Evolutionary conservation across 1,140 invertebrate species (phyloP).

Genomic region (Hycleus phaleratus): DNA sequence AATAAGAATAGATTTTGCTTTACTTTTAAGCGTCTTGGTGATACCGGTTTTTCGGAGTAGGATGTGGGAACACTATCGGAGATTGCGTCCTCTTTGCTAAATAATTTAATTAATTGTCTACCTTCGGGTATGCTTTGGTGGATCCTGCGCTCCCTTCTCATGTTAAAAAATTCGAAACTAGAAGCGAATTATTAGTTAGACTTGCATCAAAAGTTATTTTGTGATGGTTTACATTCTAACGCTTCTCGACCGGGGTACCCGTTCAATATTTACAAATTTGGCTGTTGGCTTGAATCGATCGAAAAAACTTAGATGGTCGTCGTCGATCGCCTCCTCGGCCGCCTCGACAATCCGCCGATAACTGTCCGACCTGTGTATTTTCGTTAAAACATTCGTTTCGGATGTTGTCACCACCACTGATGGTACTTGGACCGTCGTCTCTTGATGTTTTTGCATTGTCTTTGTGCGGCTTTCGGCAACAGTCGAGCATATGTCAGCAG

Average conservation of each 20-base stretch:
- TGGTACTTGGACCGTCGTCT: slow-evolving; percentile 7
- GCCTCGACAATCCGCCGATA: slow-evolving; percentile 45
- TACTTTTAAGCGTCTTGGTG: slow-evolving; percentile 45
- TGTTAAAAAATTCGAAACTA: slow-evolving; percentile 46
- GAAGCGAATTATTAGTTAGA: slow-evolving; percentile 6
- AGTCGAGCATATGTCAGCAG: slow-evolving; percentile 53
- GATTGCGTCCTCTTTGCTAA: slow-evolving; percentile 30
- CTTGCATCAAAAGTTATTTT: not conserved
- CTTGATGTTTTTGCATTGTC: slow-evolving; percentile 2
- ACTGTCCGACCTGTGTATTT: slow-evolving; percentile 47
- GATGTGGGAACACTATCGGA: slow-evolving; percentile 33
- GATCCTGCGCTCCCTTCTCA: slow-evolving; percentile 40
- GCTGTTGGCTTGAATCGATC: slow-evolving; percentile 46
- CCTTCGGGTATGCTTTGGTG: slow-evolving; percentile 39
- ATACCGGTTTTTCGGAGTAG: slow-evolving; percentile 37
- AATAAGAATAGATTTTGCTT: not conserved
- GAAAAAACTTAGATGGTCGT: slow-evolving; percentile 47
- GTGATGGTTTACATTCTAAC: slow-evolving; percentile 33
- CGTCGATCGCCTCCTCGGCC: slow-evolving; percentile 38
- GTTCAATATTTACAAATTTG: slow-evolving; percentile 38
- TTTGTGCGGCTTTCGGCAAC: slow-evolving; percentile 39
- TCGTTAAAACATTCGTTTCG: slow-evolving; percentile 38
- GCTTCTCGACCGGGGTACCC: slow-evolving; percentile 32
- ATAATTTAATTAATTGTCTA: slow-evolving; percentile 36
- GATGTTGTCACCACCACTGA: slow-evolving; percentile 37